These are phyloP conservation scores for Tortricodes alternella DNA, from an alignment of 2,888 invertebrate species.

Conservation along the genomic window DNA sequence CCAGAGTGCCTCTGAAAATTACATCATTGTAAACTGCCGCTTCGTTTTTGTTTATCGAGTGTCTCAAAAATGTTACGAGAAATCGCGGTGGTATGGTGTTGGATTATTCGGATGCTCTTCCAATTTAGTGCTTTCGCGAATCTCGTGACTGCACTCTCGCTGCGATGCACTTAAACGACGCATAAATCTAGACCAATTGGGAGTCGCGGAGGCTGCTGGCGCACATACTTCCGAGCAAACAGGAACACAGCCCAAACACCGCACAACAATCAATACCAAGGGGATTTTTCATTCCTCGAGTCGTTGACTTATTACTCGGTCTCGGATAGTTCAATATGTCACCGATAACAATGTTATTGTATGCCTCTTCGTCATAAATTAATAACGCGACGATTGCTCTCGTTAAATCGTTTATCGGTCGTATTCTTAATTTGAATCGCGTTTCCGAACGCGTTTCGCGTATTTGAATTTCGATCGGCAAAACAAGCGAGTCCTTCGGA, in stretches of 20 bases:
- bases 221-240: slow-evolving; percentile 4
- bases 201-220: slow-evolving; percentile 9
- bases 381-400: slow-evolving; percentile 45
- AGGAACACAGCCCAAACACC: slow-evolving; percentile 38
- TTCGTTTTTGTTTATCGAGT: too few species aligned
- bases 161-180: slow-evolving; percentile 23
- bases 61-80: neutral
- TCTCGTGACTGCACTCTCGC: neutral
- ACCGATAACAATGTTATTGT: slow-evolving; percentile 69
- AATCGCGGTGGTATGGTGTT: neutral
- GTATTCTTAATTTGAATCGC: slow-evolving; percentile 16
- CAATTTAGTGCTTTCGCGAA: slow-evolving; percentile 14
- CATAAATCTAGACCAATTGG: slow-evolving; percentile 28
- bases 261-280: slow-evolving; percentile 47
- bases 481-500: slow-evolving; percentile 47
- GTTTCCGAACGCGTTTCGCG: slow-evolving; percentile 41
- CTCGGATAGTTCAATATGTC: slow-evolving; percentile 61
- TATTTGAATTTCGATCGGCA: slow-evolving; percentile 59
- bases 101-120: neutral
- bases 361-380: slow-evolving; percentile 42
- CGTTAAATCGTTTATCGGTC: slow-evolving; percentile 31
- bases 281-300: slow-evolving; percentile 61
- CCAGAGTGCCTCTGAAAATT: neutral
- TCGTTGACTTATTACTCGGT: slow-evolving; percentile 69
- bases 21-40: too few species aligned